Base-by-base conservation (phyloP, 2,888 invertebrate species). In the Andricus quercusramuli region DNA sequence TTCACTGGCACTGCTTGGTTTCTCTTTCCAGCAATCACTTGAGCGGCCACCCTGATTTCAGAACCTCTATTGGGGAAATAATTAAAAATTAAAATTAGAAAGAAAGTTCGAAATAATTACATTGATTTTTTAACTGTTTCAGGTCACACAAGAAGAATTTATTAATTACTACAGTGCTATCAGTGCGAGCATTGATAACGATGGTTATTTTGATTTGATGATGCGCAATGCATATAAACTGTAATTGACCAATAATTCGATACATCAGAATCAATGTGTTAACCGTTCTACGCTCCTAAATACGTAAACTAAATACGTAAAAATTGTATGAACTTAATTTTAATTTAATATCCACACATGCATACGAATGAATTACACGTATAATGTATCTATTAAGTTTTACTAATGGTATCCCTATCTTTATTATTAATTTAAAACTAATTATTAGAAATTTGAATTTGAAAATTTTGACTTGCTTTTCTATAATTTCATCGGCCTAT, bases 131-230 rank as follows among this genome's bases (percentile, higher is more conserved):
- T 70, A 79, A 67, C 29, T 82, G 80, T 94, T 94, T 13, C 93
- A 98, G 98, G 97, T 99, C 20, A 98, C 98, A 0, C 94, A 96
- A 86, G 98, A 98, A 87, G 99, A 99, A 93, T 99, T 99, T 89
- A 93, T 96, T 90, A 98, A 98, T 93, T 99, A 99, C 93, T 99
- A 99, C 93, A 95, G 96, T 80, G 97, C 97, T 22, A 96, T 99
- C 86, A 98, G 98, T 92, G 98, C 98, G 64, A 98, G 98, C 0
- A 97, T 99, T 86, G 99, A 99, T 92, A 96, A 96, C 85, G 99
- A 99, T 92, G 96, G 96, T 78, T 99, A 97, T 92, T 99, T 99
- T 92, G 98, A 98, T 93, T 94, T 99, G 83, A 97, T 99, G 96
- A 97, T 99, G 95, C 95, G 98, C 81, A 97, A 97, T 89, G 96